These are phyloP conservation scores for Poeciliopsis turrubarensis DNA, from an alignment of 2,113 vertebrate species.

Conservation along the genomic window DNA sequence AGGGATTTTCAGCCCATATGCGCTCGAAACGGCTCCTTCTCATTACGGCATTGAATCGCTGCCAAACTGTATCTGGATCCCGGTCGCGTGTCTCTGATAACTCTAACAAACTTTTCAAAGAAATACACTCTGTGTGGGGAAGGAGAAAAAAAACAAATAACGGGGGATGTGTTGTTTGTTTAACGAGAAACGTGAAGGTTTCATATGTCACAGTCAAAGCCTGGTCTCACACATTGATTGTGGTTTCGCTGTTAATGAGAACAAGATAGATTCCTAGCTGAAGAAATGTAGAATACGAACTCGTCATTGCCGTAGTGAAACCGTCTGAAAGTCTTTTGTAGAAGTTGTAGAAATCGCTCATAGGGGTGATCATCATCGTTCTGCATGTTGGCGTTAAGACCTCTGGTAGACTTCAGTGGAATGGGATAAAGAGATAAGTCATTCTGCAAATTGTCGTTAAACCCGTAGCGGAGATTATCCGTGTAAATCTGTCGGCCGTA, in stretches of 20 bases:
- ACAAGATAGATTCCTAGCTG: constrained; percentile 21
- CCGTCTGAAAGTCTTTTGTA: not conserved
- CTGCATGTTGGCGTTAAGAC: constrained; percentile 23
- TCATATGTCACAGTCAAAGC: constrained; percentile 19
- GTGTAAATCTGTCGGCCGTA: constrained; percentile 58
- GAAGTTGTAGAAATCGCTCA: not conserved
- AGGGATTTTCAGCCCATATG: constrained; percentile 8
- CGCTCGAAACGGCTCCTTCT: constrained; percentile 14
- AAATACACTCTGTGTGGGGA: constrained; percentile 2
- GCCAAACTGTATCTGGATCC: constrained; percentile 31
- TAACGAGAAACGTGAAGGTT: constrained; percentile 19
- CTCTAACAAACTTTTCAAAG: constrained; percentile 12
- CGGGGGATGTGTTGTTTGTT: constrained; percentile 4
- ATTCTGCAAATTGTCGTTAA: constrained; percentile 58
- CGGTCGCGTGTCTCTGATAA: constrained; percentile 17
- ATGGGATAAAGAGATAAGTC: constrained; percentile 55
- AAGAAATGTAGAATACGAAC: not conserved
- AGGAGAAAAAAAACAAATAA: not conserved
- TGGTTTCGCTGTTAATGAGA: constrained; percentile 19
- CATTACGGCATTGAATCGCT: constrained; percentile 25
- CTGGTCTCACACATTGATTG: constrained; percentile 24
- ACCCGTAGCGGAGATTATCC: constrained; percentile 61
- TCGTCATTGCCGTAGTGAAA: not conserved
- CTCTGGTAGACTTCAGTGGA: constrained; percentile 31
- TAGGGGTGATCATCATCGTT: constrained; percentile 25